Evolutionary conservation across 2,113 vertebrate genomes (phyloP).

Genomic region (mouse (Mus musculus)): GRCm39 chr1:123085001-123085500

Average conservation of each 20-base stretch:
- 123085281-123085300: background rate
- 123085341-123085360: background rate
- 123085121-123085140: background rate
- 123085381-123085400: background rate
- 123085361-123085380: background rate
- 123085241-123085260: background rate
- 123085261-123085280: background rate
- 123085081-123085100: background rate
- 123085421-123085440: background rate
- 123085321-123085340: background rate
- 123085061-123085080: background rate
- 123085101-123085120: background rate
- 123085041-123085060: fast-evolving
- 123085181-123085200: too few species aligned
- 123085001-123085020: background rate
- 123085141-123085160: background rate
- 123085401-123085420: background rate
- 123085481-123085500: too few species aligned
- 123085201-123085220: background rate
- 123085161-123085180: background rate
- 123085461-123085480: background rate
- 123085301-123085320: background rate
- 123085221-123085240: background rate
- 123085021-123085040: background rate
- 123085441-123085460: background rate